Evolutionary conservation across 2,888 invertebrate species (phyloP), one percentile per base, ranked within the genome.

Genomic region (Hyposoter dolosus): DNA sequence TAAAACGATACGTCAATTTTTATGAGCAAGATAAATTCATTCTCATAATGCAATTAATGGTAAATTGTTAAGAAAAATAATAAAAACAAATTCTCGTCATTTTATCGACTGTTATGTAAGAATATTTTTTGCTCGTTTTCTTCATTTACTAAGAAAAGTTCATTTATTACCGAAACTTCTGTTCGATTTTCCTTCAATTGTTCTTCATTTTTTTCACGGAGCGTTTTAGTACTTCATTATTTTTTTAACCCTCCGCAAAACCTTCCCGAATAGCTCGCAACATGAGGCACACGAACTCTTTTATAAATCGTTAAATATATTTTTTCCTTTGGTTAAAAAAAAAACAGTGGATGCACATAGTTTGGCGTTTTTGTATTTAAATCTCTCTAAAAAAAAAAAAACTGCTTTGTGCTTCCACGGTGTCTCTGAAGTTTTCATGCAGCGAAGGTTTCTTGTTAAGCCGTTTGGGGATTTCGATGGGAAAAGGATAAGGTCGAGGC

Each of bases 391-490:
- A n/a, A 78, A 78, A 28, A 5, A n/a, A 78, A 78, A 78, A 60
- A n/a, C n/a, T 56, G 43, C 56, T 56, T 69, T 78, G n/a, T 77
- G 28, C 53, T 6, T 43, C 28, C 77, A 35, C 66, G n/a, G n/a
- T 53, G 66, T 68, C 10, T 28, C 23, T 53, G 19, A 19, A 23
- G 53, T 56, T 69, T 69, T 56, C 68, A 10, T 40, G 1, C 23
- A 63, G 76, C 19, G 40, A 45, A 15, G 23, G 19, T 19, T 50
- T 53, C 23, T 68, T 40, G 68, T 50, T 45, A 53, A 40, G 66
- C 35, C 43, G 40, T 69, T 78, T 56, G 28, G 35, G 43, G 28
- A 78, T 78, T 78, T 69, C 78, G 78, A 78, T 78, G 78, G 50
- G 40, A 77, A 53, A 53, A 17, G 63, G 28, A 53, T 47, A 76